Evolutionary conservation across 2,113 vertebrate species (phyloP), one percentile per base, ranked within the genome.

Genomic region (Cinclus cinclus): DNA sequence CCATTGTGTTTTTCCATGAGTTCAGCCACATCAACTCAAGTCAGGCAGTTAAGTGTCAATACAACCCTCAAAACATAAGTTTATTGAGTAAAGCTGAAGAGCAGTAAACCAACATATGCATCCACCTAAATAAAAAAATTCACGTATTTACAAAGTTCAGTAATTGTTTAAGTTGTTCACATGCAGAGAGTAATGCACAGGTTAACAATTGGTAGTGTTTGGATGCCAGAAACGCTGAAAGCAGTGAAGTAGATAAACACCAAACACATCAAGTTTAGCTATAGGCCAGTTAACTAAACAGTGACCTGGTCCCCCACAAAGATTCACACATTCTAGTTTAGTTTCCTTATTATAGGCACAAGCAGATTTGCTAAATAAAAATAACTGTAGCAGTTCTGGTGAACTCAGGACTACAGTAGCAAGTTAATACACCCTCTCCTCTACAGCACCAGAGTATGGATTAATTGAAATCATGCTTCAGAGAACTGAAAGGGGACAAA

Each of bases 61-160:
- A 97, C 97, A 97, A 98, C 97, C 97, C 98, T 98, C 96, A 97
- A 98, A 98, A 98, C 96, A 92, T 91, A 98, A 98, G 97, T 98
- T 98, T 98, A 98, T 98, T 98, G 97, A 98, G 92, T 97, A 98
- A 98, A 97, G 97, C 97, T 95, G 97, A 97, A 97, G 94, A 97
- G 97, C 97, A 97, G 96, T 96, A 97, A 97, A 98, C 97, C 96
- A 97, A 98, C 95, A 98, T 96, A 97, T 81, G 97, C 98, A 98
- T 98, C 98, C 97, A 97, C 97, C 98, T 96, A 98, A 98, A 98
- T 98, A 96, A 98, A 98, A 97, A 98, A 97, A 88, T 52, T 47
- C 97, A 97, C 94, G 42, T 98, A 98, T 98, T 98, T 98, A 98
- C 98, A 98, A 96, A 98, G 97, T 97, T 96, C 94, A 71, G 79